These are phyloP conservation scores for Heliconius eleuchia DNA, from an alignment of 1,140 invertebrate species.

Conservation along the genomic window DNA sequence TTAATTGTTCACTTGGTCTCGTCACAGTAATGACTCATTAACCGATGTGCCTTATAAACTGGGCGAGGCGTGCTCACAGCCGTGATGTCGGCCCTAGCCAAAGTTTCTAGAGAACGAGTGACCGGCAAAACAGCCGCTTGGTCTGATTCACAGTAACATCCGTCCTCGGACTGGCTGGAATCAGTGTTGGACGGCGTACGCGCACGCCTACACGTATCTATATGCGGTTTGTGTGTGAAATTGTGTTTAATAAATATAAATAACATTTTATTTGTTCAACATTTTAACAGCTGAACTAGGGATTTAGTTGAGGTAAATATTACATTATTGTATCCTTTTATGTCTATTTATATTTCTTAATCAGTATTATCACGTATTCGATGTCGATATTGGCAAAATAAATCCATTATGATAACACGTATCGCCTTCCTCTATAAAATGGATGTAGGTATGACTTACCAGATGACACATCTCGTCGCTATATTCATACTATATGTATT, in stretches of 20 bases:
- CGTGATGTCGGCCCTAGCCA: constrained; percentile 41
- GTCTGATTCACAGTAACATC: constrained; percentile 63
- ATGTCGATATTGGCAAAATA: constrained; percentile 9
- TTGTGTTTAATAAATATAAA: constrained; percentile 41
- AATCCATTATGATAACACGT: constrained; percentile 1
- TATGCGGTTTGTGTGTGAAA: constrained; percentile 66
- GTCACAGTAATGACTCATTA: constrained; percentile 53
- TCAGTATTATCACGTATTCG: not conserved
- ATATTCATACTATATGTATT: not conserved
- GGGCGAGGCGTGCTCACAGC: constrained; percentile 35
- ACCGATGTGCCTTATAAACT: constrained; percentile 33
- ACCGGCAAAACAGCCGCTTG: constrained; percentile 51
- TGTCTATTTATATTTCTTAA: not conserved
- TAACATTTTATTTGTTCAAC: not conserved
- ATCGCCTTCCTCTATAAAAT: not conserved
- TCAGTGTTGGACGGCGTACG: constrained; percentile 57
- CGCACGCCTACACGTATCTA: constrained; percentile 65
- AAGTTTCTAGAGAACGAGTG: constrained; percentile 56
- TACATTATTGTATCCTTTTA: not conserved
- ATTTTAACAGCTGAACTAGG: not conserved
- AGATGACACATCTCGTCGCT: not conserved
- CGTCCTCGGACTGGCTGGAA: constrained; percentile 49
- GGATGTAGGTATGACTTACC: constrained; percentile 5
- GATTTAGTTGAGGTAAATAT: not conserved
- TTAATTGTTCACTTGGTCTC: constrained; percentile 25